These are phyloP conservation scores for Polypedilum vanderplanki DNA, from an alignment of 1,140 invertebrate species.

Conservation along the genomic window DNA sequence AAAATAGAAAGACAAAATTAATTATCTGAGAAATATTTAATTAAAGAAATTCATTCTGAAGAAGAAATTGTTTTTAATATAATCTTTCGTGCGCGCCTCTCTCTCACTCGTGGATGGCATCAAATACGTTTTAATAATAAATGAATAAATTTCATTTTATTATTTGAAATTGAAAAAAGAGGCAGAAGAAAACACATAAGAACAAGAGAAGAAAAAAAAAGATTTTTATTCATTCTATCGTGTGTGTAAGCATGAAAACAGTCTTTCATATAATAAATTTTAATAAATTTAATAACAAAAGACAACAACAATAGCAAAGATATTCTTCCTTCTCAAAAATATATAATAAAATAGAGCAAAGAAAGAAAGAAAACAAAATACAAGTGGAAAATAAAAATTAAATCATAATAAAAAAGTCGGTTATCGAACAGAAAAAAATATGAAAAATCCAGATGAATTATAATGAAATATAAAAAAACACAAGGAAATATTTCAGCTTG, in stretches of 20 bases:
- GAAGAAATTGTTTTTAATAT: constrained; percentile 25
- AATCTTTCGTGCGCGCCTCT: not conserved
- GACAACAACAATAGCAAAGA: not conserved
- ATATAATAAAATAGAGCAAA: not conserved
- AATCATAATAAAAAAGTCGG: not conserved
- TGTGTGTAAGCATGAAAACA: not conserved
- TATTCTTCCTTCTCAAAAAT: not conserved
- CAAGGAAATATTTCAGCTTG: not conserved
- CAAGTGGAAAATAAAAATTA: not conserved
- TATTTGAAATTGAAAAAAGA: not conserved
- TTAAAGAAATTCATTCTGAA: constrained; percentile 28
- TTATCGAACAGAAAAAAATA: no score
- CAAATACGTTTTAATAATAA: constrained; percentile 14
- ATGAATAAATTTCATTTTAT: not conserved
- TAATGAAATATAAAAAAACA: not conserved
- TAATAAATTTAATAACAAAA: not conserved
- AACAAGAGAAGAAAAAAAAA: not conserved
- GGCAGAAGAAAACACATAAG: not conserved
- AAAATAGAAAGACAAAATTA: constrained; percentile 26
- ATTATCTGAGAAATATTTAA: constrained; percentile 29
- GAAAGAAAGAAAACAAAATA: not conserved
- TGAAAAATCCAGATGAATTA: not conserved
- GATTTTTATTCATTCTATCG: not conserved
- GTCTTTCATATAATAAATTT: not conserved
- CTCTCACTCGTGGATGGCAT: not conserved